phyloP scores from a whole-genome alignment of 2,797 vertebrate species.

The Hemibagrus guttatus region DNA sequence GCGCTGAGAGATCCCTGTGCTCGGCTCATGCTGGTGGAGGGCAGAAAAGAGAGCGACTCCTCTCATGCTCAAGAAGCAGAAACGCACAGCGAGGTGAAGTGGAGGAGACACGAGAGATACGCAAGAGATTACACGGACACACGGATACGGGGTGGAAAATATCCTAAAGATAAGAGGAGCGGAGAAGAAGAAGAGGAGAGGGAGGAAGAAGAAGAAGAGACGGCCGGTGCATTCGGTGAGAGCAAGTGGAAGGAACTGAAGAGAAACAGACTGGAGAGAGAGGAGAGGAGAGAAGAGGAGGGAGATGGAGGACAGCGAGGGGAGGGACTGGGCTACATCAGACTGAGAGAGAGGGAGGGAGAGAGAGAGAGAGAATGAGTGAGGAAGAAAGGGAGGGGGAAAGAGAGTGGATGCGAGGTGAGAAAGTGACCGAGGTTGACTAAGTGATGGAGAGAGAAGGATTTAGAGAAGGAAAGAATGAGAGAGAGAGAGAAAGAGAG shows the following conservation, averaged over 20 bases:
- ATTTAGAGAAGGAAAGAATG: slow-evolving; percentile 15
- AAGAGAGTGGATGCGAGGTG: slow-evolving; percentile 42
- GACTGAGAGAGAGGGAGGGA: slow-evolving; percentile 16
- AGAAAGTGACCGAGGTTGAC: slow-evolving; percentile 49
- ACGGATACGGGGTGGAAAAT: slow-evolving; percentile 49
- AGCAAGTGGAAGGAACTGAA: slow-evolving; percentile 20
- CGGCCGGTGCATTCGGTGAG: slow-evolving; percentile 7
- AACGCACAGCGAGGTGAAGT: slow-evolving; percentile 15
- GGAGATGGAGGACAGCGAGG: neutral
- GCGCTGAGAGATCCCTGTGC: slow-evolving; percentile 77
- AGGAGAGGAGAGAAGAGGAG: neutral
- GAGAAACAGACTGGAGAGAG: neutral
- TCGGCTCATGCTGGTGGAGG: slow-evolving; percentile 59
- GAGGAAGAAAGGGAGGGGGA: neutral
- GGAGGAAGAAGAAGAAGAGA: neutral
- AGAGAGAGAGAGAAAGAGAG: slow-evolving; percentile 42
- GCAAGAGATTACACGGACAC: slow-evolving; percentile 19
- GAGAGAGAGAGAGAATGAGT: neutral
- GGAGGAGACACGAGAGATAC: slow-evolving; percentile 23
- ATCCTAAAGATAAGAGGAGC: slow-evolving; percentile 57
- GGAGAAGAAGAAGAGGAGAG: slow-evolving; percentile 28
- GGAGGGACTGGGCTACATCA: slow-evolving; percentile 19
- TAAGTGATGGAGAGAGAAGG: slow-evolving; percentile 40
- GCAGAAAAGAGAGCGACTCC: slow-evolving; percentile 28
- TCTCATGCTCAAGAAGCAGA: slow-evolving; percentile 90